Conservation (phyloP, 1,140 invertebrate genomes). For the Acromyrmex charruanus region DNA sequence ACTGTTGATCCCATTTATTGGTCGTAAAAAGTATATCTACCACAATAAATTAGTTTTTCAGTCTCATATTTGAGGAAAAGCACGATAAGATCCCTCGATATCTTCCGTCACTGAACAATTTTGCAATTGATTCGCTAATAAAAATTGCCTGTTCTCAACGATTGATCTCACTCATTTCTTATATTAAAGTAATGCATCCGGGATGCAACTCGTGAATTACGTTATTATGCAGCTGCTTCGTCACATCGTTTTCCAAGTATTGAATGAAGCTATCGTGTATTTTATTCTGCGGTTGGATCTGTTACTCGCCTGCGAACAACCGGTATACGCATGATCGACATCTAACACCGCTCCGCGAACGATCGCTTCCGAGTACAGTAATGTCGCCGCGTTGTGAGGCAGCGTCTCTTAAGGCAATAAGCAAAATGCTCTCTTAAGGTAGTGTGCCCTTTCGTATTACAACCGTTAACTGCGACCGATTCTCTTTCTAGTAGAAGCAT, state of each 20-base stretch:
- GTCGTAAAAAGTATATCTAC: not conserved
- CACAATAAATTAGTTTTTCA: conserved; percentile 26
- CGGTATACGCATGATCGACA: conserved; percentile 42
- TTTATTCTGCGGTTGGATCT: conserved; percentile 32
- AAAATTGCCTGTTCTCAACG: not conserved
- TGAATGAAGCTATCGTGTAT: conserved; percentile 47
- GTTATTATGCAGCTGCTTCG: conserved; percentile 2
- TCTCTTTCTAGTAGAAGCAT: conserved; percentile 51
- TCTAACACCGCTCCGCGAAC: conserved; percentile 20
- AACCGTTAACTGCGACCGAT: conserved; percentile 72
- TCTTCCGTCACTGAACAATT: not conserved
- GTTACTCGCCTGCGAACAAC: conserved; percentile 11
- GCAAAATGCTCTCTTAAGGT: conserved; percentile 59
- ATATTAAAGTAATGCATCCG: conserved; percentile 36
- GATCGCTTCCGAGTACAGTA: conserved; percentile 30
- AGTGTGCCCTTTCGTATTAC: conserved; percentile 68
- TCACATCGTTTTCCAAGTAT: conserved; percentile 10
- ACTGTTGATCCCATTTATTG: not conserved
- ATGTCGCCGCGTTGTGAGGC: conserved; percentile 11
- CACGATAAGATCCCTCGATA: not conserved
- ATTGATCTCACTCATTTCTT: conserved; percentile 23
- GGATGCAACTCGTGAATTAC: conserved; percentile 25
- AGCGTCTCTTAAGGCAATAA: conserved; percentile 63
- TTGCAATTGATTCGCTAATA: not conserved
- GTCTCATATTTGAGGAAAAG: conserved; percentile 32